Conservation (phyloP, 2,113 vertebrate genomes). For the Gallinago paraguaiae region DNA sequence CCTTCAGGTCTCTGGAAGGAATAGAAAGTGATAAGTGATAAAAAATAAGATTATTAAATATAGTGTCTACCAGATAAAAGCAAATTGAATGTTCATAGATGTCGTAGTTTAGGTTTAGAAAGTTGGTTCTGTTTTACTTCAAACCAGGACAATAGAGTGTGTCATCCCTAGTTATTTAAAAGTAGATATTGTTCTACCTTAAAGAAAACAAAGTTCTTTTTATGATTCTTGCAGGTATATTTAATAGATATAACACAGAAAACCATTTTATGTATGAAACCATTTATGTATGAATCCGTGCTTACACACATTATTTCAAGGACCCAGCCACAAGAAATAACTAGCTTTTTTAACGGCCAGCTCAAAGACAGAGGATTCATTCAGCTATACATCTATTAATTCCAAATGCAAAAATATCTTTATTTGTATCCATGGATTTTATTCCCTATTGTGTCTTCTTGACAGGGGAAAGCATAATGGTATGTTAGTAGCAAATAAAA, state of each 20-base stretch:
- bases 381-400: not conserved
- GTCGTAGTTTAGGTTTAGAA: too few relatives aligned
- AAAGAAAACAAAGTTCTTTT: not conserved
- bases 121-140: too few relatives aligned
- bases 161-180: not conserved
- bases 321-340: not conserved
- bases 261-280: not conserved
- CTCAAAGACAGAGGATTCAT: not conserved
- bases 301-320: not conserved
- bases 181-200: not conserved
- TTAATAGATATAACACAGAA: not conserved
- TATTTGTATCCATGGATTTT: not conserved
- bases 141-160: not conserved
- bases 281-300: not conserved
- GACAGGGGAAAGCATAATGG: not conserved
- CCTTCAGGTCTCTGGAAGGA: not conserved
- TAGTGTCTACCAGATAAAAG: not conserved
- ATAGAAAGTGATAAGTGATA: not conserved
- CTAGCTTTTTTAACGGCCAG: not conserved
- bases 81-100: not conserved
- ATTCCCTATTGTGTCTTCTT: not conserved
- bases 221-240: not conserved
- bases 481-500: not conserved
- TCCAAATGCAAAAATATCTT: not conserved
- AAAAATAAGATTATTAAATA: not conserved